Evolutionary conservation across 2,113 vertebrate genomes (phyloP).

Genomic region (Actenoides hombroni): DNA sequence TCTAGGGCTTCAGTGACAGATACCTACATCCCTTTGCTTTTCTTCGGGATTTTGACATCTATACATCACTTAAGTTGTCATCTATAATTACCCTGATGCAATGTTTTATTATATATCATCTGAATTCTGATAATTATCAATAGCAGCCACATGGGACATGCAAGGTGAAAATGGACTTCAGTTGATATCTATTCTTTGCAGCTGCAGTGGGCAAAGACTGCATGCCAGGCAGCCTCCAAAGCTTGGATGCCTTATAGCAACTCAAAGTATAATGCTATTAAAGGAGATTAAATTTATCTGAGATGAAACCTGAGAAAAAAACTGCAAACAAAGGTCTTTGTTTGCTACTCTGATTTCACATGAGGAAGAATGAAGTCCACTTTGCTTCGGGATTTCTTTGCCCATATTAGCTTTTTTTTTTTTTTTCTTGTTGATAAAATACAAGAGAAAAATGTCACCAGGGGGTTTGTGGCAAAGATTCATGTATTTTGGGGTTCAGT

Average conservation of each 20-base stretch:
- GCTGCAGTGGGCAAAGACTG: background rate
- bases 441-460: background rate
- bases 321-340: background rate
- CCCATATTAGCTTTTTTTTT: background rate
- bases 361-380: background rate
- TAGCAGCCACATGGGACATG: background rate
- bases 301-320: background rate
- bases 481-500: background rate
- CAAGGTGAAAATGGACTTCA: background rate
- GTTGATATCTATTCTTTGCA: background rate
- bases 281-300: background rate
- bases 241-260: background rate
- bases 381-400: background rate
- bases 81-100: background rate
- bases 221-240: background rate
- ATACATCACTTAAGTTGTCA: background rate
- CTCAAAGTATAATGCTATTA: rapidly evolving
- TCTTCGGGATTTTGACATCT: background rate
- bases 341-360: background rate
- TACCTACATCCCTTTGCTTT: background rate
- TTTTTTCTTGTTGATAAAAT: background rate
- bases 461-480: background rate
- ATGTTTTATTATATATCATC: background rate
- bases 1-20: background rate
- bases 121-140: background rate